Evolutionary conservation across 2,113 vertebrate genomes (phyloP).

Genomic region (Bubo blakistoni): DNA sequence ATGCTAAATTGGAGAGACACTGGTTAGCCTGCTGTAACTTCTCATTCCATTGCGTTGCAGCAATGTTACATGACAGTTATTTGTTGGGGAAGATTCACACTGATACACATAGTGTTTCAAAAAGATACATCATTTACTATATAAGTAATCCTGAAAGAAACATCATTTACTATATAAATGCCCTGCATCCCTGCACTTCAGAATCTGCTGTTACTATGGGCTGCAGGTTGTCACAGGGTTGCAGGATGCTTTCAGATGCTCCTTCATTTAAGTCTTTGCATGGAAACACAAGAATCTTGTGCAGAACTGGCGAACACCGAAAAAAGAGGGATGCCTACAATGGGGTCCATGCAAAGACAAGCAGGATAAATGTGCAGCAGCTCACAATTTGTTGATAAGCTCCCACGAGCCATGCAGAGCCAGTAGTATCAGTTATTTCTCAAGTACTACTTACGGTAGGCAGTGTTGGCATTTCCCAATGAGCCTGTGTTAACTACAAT

Average conservation of each 20-base stretch:
- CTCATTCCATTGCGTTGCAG: not conserved
- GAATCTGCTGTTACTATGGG: not conserved
- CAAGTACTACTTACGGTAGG: rapidly evolving
- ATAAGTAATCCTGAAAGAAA: not conserved
- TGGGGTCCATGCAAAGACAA: not conserved
- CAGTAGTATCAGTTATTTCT: not conserved
- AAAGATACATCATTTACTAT: not conserved
- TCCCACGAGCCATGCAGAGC: not conserved
- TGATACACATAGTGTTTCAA: not conserved
- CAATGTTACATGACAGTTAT: not conserved
- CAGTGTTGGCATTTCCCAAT: not conserved
- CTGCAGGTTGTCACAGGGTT: not conserved
- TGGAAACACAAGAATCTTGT: not conserved
- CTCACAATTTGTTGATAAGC: not conserved
- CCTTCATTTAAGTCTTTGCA: not conserved
- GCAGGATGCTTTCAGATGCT: not conserved
- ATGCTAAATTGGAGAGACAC: not conserved
- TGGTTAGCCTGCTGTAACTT: not conserved
- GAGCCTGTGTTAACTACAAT: not conserved
- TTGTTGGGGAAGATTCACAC: not conserved
- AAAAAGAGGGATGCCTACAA: not conserved
- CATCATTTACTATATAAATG: not conserved
- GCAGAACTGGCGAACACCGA: not conserved
- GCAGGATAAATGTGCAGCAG: not conserved
- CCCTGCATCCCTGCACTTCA: not conserved